phyloP scores from a whole-genome alignment of 2,797 vertebrate genomes.

The Bradypodion ventrale region DNA sequence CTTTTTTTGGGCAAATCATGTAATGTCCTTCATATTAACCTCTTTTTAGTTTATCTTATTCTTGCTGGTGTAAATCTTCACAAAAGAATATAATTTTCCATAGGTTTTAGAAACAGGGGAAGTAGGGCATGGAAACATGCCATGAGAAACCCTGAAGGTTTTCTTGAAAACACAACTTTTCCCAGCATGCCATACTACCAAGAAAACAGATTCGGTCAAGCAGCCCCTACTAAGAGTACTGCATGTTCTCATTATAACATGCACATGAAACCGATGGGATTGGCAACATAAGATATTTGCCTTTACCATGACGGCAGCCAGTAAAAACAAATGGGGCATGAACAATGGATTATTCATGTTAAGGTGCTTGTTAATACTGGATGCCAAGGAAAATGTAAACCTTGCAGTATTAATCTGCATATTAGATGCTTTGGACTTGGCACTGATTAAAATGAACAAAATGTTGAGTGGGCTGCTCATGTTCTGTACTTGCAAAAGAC shows the following conservation, averaged over 20 bases:
- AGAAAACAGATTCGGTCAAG: background rate
- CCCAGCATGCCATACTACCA: background rate
- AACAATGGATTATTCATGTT: conserved; percentile 41
- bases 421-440: conserved; percentile 32
- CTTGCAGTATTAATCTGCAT: conserved; percentile 60
- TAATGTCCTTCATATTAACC: background rate
- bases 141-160: background rate
- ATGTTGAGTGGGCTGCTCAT: background rate
- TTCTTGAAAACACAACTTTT: background rate
- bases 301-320: conserved; percentile 32
- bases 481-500: background rate
- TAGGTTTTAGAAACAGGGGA: background rate
- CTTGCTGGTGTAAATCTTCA: background rate
- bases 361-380: conserved; percentile 55
- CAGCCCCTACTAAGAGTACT: background rate
- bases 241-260: background rate
- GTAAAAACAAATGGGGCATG: conserved; percentile 28
- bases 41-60: background rate
- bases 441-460: conserved; percentile 8
- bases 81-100: background rate
- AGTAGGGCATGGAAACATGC: background rate
- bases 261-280: conserved; percentile 45
- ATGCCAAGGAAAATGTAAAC: conserved; percentile 55
- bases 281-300: conserved; percentile 31
- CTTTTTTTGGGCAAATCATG: background rate